Percentiles rank a stretch among this genome's conserved stretches.
phyloP scores from a whole-genome alignment of 1,140 invertebrate genomes.

The Lanistes nyassanus region DNA sequence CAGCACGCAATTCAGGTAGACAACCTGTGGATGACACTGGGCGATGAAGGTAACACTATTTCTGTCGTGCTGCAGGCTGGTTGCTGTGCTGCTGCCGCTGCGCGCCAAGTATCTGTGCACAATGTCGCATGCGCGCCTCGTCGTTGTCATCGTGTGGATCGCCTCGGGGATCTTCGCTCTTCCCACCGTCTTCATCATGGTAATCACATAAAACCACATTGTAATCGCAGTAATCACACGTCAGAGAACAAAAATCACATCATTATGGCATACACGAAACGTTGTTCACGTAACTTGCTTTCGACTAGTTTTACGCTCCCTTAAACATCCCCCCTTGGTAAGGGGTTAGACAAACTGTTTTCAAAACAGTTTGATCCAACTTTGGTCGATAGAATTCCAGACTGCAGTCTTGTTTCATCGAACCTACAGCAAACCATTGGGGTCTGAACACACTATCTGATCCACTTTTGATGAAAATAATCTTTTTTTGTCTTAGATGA shows the following conservation, averaged over 20 bases:
- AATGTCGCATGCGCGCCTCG: constrained; percentile 75
- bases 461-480: no score
- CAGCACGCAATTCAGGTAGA: no score
- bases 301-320: no score
- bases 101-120: constrained; percentile 79
- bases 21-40: no score
- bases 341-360: no score
- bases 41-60: neutral
- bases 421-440: no score
- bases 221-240: neutral
- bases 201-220: constrained; percentile 38
- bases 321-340: no score
- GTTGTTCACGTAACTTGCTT: neutral
- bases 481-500: no score
- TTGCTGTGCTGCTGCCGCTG: constrained; percentile 82
- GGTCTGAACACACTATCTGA: no score
- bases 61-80: constrained; percentile 71
- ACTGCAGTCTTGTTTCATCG: no score
- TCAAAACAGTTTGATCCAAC: no score
- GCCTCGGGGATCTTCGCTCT: constrained; percentile 65
- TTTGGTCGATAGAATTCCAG: no score
- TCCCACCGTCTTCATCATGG: constrained; percentile 55
- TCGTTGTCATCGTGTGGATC: constrained; percentile 75
- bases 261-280: neutral
- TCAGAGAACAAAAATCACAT: neutral